Conservation (phyloP, 2,113 vertebrate species). For the Ranitomeya imitator region DNA sequence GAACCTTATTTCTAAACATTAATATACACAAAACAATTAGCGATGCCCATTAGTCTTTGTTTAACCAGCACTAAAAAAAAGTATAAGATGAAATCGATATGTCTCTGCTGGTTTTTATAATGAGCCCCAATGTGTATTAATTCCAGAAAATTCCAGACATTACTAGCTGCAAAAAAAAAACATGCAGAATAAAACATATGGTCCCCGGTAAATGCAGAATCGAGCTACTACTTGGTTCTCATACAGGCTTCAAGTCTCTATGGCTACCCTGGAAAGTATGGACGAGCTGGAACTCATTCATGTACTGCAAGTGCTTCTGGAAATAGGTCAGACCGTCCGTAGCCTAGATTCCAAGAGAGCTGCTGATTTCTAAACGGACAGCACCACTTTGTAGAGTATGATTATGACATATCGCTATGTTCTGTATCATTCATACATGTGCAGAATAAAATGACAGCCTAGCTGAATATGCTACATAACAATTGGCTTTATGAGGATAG, state of each 20-base stretch:
- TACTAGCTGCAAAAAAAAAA: neutral
- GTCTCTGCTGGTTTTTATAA: too few species aligned
- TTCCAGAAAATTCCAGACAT: neutral
- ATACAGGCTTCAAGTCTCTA: conserved; percentile 9
- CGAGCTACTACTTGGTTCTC: neutral
- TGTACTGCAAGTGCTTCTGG: conserved; percentile 17
- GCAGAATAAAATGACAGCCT: neutral
- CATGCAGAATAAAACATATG: neutral
- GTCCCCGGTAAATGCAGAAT: neutral
- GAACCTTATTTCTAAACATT: neutral
- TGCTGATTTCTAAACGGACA: neutral
- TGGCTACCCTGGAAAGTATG: conserved; percentile 17
- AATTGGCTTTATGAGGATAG: neutral
- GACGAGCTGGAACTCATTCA: conserved; percentile 21
- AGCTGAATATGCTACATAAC: neutral
- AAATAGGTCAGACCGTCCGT: conserved; percentile 40
- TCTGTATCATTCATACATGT: neutral
- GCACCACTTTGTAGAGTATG: neutral
- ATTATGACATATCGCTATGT: neutral
- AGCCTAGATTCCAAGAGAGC: conserved; percentile 7
- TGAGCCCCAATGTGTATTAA: neutral
- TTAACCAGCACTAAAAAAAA: neutral
- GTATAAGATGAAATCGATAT: too few species aligned
- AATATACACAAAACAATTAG: neutral
- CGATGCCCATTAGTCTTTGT: neutral